Conservation (phyloP, 2,113 vertebrate species). For the Vulpes lagopus region DNA sequence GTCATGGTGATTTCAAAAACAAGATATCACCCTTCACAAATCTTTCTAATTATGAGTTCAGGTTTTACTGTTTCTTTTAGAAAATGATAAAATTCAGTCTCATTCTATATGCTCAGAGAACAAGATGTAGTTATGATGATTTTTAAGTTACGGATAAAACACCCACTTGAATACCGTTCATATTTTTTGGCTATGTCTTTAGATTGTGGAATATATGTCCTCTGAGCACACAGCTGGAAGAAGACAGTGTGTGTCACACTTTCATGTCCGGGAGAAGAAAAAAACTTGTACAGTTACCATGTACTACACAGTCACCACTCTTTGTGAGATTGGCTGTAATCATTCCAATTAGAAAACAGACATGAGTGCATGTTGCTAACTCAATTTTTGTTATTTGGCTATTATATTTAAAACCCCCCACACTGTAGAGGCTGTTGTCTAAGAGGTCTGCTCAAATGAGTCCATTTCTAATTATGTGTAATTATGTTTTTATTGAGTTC, state of each 20-base stretch:
- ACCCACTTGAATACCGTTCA: not conserved
- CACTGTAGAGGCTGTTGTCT: not conserved
- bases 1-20: constrained; percentile 63
- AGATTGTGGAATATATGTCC: not conserved
- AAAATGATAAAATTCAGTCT: constrained; percentile 12
- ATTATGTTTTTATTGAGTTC: constrained; percentile 28
- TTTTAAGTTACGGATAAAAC: not conserved
- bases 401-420: not conserved
- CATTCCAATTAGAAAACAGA: rapidly evolving
- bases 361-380: not conserved
- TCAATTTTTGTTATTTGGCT: rapidly evolving
- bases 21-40: constrained; percentile 25
- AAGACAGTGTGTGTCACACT: not conserved
- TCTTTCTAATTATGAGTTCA: constrained; percentile 28
- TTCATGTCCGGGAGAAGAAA: constrained; percentile 11
- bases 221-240: constrained; percentile 47
- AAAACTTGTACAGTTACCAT: not conserved
- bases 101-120: not conserved
- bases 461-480: not conserved
- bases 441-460: not conserved
- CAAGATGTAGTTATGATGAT: not conserved
- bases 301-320: rapidly evolving
- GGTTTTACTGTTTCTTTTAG: not conserved
- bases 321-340: not conserved
- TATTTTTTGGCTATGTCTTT: not conserved